A percentile compares a stretch with the other conserved stretches of the same genome.
Evolutionary conservation across 2,113 vertebrate species (phyloP).

Genomic region (Brachirus orientalis): DNA sequence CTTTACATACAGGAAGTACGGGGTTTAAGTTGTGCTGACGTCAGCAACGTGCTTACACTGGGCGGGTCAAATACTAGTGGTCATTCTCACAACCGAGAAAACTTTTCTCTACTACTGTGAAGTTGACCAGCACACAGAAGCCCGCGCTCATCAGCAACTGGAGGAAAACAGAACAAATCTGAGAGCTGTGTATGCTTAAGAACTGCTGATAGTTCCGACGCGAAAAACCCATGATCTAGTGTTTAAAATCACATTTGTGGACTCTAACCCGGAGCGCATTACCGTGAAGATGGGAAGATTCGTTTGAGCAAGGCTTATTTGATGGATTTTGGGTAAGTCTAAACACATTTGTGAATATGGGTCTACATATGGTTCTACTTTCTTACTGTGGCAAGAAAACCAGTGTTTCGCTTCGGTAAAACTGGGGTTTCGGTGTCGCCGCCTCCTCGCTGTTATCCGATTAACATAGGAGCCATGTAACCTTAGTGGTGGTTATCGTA

Average conservation of each 20-base stretch:
- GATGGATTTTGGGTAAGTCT: constrained; percentile 33
- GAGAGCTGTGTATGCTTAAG: background rate
- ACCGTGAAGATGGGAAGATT: constrained; percentile 4
- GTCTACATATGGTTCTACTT: background rate
- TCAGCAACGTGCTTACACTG: constrained; percentile 8
- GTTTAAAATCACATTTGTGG: background rate
- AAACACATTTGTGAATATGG: accelerated
- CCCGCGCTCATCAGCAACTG: too few relatives aligned
- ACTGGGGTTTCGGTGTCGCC: background rate
- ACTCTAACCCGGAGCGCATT: background rate
- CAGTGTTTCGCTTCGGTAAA: background rate
- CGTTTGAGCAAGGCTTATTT: background rate
- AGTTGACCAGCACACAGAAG: constrained; percentile 38
- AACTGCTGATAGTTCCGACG: background rate
- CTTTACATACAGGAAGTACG: constrained; percentile 4
- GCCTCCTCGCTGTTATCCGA: background rate
- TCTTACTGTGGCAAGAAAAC: background rate
- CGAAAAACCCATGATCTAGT: background rate
- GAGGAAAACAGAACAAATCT: too few relatives aligned
- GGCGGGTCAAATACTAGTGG: constrained; percentile 43
- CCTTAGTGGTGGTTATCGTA: background rate
- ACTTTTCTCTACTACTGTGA: constrained; percentile 53
- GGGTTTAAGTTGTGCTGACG: background rate
- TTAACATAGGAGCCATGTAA: too few relatives aligned
- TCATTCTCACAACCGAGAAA: constrained; percentile 15